A percentile compares a stretch with the other conserved stretches of the same genome.
These are phyloP conservation scores for Bucorvus abyssinicus DNA, from an alignment of 2,797 vertebrate species.

Conservation along the genomic window DNA sequence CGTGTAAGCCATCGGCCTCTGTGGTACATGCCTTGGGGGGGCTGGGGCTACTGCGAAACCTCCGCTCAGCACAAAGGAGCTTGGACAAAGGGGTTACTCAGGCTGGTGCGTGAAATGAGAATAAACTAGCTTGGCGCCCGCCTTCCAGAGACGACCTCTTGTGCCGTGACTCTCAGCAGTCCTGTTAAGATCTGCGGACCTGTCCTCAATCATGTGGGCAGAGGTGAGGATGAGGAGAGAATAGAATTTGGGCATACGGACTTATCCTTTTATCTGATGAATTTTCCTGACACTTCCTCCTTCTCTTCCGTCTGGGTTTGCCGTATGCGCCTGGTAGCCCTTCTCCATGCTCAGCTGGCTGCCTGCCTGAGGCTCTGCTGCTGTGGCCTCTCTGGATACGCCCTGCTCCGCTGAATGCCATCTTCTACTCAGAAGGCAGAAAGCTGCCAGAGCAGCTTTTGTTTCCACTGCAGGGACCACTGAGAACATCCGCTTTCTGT, in stretches of 20 bases:
- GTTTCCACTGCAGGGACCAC: background rate
- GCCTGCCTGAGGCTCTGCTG: slow-evolving; percentile 1
- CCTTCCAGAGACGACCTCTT: background rate
- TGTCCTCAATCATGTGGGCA: background rate
- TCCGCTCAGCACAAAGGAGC: background rate
- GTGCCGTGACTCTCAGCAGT: background rate
- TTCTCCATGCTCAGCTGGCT: background rate
- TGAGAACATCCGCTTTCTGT: background rate
- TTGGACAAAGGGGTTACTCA: background rate
- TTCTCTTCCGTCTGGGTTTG: slow-evolving; percentile 19
- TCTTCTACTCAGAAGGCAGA: background rate
- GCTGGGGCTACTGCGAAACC: background rate
- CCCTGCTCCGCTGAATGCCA: background rate
- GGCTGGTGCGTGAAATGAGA: background rate
- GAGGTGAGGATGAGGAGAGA: background rate
- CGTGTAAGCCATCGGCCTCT: fast-evolving
- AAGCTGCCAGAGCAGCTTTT: background rate
- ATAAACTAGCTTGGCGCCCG: background rate
- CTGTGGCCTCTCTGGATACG: slow-evolving; percentile 11
- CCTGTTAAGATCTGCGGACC: background rate
- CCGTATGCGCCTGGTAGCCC: background rate
- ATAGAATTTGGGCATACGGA: background rate
- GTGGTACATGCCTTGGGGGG: background rate
- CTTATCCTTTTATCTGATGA: background rate
- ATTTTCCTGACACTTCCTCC: background rate